A percentile compares a stretch with the other conserved stretches of the same genome.
Conservation (phyloP, 1,140 invertebrate genomes). For the Drosophila littoralis region DNA sequence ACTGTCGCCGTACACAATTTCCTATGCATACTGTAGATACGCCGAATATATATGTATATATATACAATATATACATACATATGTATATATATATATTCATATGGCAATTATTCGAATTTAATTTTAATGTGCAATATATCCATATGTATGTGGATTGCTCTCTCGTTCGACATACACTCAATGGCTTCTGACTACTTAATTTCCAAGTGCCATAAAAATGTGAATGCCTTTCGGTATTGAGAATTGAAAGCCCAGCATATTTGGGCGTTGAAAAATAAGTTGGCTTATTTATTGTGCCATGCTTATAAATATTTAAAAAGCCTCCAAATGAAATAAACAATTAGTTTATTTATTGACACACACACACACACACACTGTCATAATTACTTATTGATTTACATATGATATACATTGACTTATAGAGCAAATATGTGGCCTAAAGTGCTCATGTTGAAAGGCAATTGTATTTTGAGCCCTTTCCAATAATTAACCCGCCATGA, state of each 20-base stretch:
- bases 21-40: neutral
- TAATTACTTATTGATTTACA: slow-evolving; percentile 4
- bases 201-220: slow-evolving; percentile 60
- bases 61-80: too few relatives aligned
- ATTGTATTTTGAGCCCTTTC: slow-evolving; percentile 33
- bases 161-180: neutral
- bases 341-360: slow-evolving; percentile 58
- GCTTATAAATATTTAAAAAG: slow-evolving; percentile 59
- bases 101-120: slow-evolving; percentile 55
- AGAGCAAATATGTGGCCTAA: slow-evolving; percentile 14
- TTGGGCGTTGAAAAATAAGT: slow-evolving; percentile 54
- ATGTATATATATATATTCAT: slow-evolving; percentile 35
- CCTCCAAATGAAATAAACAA: slow-evolving; percentile 54
- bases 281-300: slow-evolving; percentile 52
- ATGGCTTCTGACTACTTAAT: slow-evolving; percentile 48
- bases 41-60: neutral
- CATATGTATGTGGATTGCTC: slow-evolving; percentile 22
- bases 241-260: slow-evolving; percentile 42
- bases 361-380: neutral
- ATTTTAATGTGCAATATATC: slow-evolving; percentile 52
- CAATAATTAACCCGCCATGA: slow-evolving; percentile 7
- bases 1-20: slow-evolving; percentile 2
- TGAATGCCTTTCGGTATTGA: slow-evolving; percentile 30
- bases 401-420: slow-evolving; percentile 30
- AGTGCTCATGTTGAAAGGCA: slow-evolving; percentile 41